These are phyloP conservation scores for Myotis vivesi DNA, from an alignment of 2,797 vertebrate species.

Conservation along the genomic window DNA sequence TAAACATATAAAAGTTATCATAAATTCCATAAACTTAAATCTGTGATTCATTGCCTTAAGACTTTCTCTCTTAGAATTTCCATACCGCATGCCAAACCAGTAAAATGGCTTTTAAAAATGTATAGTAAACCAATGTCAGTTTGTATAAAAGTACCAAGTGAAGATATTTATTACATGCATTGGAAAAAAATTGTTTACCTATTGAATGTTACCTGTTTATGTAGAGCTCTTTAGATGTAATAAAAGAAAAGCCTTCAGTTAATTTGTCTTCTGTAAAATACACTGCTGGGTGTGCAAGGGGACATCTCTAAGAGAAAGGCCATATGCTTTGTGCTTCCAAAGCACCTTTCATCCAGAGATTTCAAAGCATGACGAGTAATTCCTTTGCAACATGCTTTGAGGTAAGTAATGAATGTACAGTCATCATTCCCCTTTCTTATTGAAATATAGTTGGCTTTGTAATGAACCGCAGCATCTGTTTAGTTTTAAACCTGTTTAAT, in stretches of 20 bases:
- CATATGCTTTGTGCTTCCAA: background rate
- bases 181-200: conserved; percentile 97
- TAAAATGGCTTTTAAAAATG: conserved; percentile 93
- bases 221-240: conserved; percentile 99
- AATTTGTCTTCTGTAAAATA: conserved; percentile 82
- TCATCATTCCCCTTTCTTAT: background rate
- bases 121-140: conserved; percentile 96
- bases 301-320: background rate
- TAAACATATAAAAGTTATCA: conserved; percentile 83
- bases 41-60: conserved; percentile 99
- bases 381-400: conserved; percentile 44
- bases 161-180: conserved; percentile 99
- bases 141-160: conserved; percentile 99
- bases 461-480: background rate
- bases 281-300: background rate
- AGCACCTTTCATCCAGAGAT: conserved; percentile 23
- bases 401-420: conserved; percentile 10
- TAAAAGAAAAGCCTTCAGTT: conserved; percentile 94
- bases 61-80: conserved; percentile 90
- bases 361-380: conserved; percentile 40
- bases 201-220: conserved; percentile 99
- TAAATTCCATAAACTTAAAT: conserved; percentile 87
- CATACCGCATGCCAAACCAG: conserved; percentile 91
- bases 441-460: conserved; percentile 1
- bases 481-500: background rate